These are phyloP conservation scores for Molorchus minor DNA, from an alignment of 2,888 invertebrate genomes.

Conservation along the genomic window DNA sequence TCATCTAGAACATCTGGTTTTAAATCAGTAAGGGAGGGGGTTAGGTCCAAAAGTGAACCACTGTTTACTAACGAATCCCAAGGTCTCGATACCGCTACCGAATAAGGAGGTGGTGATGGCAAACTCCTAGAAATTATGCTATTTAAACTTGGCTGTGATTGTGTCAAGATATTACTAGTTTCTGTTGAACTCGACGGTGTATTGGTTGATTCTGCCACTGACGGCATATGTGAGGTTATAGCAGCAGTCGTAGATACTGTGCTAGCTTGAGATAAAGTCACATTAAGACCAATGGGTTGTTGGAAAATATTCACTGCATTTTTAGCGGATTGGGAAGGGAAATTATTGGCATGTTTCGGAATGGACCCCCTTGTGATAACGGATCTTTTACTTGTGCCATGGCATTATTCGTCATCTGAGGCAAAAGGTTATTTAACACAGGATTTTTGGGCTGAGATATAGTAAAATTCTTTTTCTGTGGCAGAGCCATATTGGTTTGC, in stretches of 20 bases:
- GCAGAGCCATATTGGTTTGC: slow-evolving; percentile 5
- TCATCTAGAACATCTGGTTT: slow-evolving; percentile 70
- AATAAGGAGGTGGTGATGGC: slow-evolving; percentile 53
- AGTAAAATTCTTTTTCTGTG: slow-evolving; percentile 1
- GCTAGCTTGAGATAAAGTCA: background rate
- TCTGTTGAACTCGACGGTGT: slow-evolving; percentile 5
- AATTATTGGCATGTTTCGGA: slow-evolving; percentile 22
- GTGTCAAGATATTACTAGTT: slow-evolving; percentile 7
- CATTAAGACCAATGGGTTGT: slow-evolving; percentile 4
- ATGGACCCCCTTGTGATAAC: slow-evolving; percentile 18
- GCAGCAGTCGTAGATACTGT: background rate
- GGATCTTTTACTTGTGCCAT: slow-evolving; percentile 23
- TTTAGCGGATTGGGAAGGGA: slow-evolving; percentile 29
- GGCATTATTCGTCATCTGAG: slow-evolving; percentile 23
- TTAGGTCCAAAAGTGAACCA: slow-evolving; percentile 56
- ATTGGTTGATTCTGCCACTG: background rate
- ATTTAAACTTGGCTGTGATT: slow-evolving; percentile 25
- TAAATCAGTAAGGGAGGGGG: slow-evolving; percentile 60
- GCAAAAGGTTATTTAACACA: slow-evolving; percentile 17
- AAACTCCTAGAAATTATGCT: slow-evolving; percentile 36
- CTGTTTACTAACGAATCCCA: slow-evolving; percentile 49
- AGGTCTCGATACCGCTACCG: slow-evolving; percentile 49
- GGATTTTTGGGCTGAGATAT: slow-evolving; percentile 10
- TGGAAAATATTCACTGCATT: slow-evolving; percentile 17
- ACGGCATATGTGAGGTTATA: slow-evolving; percentile 5